These are phyloP conservation scores for Sarcophilus harrisii DNA, from an alignment of 2,797 vertebrate species.

Conservation along the genomic window DNA sequence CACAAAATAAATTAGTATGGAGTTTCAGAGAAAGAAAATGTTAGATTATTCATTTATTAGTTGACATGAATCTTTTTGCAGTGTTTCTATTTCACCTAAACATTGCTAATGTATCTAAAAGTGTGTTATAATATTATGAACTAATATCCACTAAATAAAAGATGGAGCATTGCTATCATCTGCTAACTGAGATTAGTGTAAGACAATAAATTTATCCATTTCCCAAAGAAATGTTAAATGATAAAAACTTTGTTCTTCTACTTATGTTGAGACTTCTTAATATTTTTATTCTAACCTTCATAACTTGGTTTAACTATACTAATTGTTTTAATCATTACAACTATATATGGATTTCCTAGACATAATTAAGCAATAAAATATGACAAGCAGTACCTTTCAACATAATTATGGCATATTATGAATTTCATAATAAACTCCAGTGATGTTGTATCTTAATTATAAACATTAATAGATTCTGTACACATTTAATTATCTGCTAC, in stretches of 20 bases:
- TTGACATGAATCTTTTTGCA: constrained; percentile 22
- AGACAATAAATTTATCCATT: constrained; percentile 57
- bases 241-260: constrained; percentile 64
- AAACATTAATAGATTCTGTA: constrained; percentile 84
- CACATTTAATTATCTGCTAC: constrained; percentile 85
- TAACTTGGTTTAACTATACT: constrained; percentile 72
- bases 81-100: constrained; percentile 55
- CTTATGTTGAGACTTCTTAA: constrained; percentile 64
- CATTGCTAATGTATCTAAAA: constrained; percentile 1
- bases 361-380: constrained; percentile 82
- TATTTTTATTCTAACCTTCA: constrained; percentile 80
- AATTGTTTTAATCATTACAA: constrained; percentile 83
- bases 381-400: constrained; percentile 76
- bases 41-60: constrained; percentile 44
- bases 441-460: constrained; percentile 85
- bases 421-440: constrained; percentile 81
- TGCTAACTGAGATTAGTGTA: constrained; percentile 46
- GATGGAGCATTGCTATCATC: constrained; percentile 40
- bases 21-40: constrained; percentile 16
- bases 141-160: constrained; percentile 41
- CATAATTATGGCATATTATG: constrained; percentile 73
- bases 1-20: constrained; percentile 31
- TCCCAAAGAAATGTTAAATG: constrained; percentile 60
- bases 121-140: not conserved
- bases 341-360: constrained; percentile 75